phyloP scores from a whole-genome alignment of 2,113 vertebrate genomes.

The Zingel zingel region DNA sequence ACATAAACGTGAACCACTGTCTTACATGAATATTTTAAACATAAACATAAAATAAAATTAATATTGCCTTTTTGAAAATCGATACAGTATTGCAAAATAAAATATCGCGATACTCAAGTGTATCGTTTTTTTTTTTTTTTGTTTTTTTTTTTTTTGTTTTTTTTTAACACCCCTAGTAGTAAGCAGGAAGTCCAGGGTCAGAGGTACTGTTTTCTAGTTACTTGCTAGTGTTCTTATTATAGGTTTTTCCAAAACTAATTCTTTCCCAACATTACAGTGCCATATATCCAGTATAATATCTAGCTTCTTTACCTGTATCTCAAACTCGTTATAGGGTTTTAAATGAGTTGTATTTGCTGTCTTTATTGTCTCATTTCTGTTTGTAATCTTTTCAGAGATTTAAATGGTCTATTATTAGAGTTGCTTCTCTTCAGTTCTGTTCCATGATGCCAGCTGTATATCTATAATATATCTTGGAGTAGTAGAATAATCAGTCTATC shows the following conservation, averaged over 20 bases:
- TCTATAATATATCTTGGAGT: neutral
- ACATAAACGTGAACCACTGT: too few relatives aligned
- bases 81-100: too few relatives aligned
- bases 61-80: too few relatives aligned
- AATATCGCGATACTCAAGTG: too few relatives aligned
- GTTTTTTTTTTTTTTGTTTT: too few relatives aligned
- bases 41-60: too few relatives aligned
- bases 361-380: neutral
- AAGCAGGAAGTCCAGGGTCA: neutral
- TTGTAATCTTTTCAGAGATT: neutral
- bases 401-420: neutral
- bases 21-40: too few relatives aligned
- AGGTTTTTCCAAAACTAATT: neutral
- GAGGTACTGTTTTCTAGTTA: neutral
- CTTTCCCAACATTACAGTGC: neutral
- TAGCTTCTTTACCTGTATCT: neutral
- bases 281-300: neutral
- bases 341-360: neutral
- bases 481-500: neutral
- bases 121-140: too few relatives aligned
- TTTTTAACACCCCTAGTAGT: neutral
- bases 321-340: neutral
- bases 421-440: neutral
- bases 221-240: neutral
- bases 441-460: neutral